Percentiles rank a stretch among this genome's conserved stretches.
Conservation (phyloP, 2,888 invertebrate species). For the Acanthosepion pharaonis region DNA sequence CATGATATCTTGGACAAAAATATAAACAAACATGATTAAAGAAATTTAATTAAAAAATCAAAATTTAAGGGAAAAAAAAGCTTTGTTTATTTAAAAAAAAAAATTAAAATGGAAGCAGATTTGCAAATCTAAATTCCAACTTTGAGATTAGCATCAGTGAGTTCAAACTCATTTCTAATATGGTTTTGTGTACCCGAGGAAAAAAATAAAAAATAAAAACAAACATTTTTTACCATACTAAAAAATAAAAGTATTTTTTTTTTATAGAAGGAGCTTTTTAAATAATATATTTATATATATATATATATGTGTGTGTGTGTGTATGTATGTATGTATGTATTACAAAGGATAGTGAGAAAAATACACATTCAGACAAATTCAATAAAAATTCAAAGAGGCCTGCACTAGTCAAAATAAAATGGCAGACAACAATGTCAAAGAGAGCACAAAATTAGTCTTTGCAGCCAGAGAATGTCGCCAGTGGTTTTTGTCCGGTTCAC, state of each 20-base stretch:
- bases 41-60: too few species aligned
- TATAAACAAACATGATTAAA: neutral
- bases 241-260: neutral
- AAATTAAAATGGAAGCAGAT: neutral
- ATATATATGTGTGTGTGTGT: too few species aligned
- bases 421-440: neutral
- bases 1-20: neutral
- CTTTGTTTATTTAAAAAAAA: neutral
- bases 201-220: neutral
- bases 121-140: neutral
- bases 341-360: neutral
- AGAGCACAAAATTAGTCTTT: neutral
- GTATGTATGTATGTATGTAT: neutral
- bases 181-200: constrained; percentile 33
- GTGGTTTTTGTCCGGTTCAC: neutral
- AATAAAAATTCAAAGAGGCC: constrained; percentile 5
- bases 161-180: neutral
- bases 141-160: neutral
- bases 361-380: neutral
- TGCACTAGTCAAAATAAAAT: neutral
- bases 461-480: constrained; percentile 14
- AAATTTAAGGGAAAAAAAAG: neutral
- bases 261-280: neutral
- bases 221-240: neutral
- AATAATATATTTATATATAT: neutral